Conservation (phyloP, 2,113 vertebrate genomes). For the Apodemus speciosus region DNA sequence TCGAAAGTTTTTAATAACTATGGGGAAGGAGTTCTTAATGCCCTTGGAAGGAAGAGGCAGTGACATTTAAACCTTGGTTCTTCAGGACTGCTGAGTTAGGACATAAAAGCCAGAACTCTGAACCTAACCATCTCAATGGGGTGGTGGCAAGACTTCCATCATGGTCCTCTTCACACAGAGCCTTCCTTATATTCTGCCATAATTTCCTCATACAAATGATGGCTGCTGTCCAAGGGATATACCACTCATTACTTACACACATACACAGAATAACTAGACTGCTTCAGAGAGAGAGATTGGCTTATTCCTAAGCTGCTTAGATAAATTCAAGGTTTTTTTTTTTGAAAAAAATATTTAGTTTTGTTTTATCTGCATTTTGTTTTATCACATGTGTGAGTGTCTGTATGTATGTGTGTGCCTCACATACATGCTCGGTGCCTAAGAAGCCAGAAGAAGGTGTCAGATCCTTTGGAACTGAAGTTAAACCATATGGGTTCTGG, state of each 20-base stretch:
- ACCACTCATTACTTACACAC: rapidly evolving
- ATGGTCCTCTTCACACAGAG: background rate
- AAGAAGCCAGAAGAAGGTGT: background rate
- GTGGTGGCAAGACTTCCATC: background rate
- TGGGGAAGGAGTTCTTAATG: background rate
- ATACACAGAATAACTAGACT: background rate
- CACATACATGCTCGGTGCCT: background rate
- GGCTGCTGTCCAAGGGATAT: background rate
- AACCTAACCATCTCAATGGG: background rate
- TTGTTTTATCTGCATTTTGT: background rate
- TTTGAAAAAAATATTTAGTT: background rate
- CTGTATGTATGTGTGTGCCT: background rate
- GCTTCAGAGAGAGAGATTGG: background rate
- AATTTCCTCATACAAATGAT: background rate
- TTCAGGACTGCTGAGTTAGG: slow-evolving; percentile 8
- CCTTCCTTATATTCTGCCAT: background rate
- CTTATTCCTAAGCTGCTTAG: background rate
- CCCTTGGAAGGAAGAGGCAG: background rate
- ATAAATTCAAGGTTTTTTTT: background rate
- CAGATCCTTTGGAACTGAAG: background rate
- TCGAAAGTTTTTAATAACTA: background rate
- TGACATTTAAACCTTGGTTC: background rate
- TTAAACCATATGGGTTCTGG: background rate
- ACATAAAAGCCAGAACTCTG: background rate
- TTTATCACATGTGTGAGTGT: background rate